A percentile compares a stretch with the other conserved stretches of the same genome.
Conservation (phyloP, 2,888 invertebrate species). For the Lepidocyrtinus sp. region DNA sequence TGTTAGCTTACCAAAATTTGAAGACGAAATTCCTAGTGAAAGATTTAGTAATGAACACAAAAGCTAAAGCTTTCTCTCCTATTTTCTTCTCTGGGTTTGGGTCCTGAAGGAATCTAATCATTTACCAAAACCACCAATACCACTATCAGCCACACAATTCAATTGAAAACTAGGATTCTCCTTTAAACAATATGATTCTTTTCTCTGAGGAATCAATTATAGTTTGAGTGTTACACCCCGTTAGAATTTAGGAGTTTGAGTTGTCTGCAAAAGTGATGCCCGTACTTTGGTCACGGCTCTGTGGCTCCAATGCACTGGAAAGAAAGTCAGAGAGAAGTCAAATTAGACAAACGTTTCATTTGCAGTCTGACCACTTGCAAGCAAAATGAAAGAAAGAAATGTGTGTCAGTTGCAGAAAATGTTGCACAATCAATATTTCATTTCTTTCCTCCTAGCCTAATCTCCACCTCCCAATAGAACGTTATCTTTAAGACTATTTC, state of each 20-base stretch:
- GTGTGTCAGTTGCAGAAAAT: too few relatives aligned
- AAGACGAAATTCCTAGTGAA: conserved; percentile 11
- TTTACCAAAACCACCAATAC: neutral
- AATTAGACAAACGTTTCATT: too few relatives aligned
- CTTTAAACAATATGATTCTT: neutral
- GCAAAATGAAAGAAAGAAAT: too few relatives aligned
- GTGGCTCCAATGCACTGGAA: conserved; percentile 2
- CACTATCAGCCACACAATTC: neutral
- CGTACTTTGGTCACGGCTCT: neutral
- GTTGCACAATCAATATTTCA: too few relatives aligned
- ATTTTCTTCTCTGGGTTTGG: neutral
- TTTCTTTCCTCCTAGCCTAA: too few relatives aligned
- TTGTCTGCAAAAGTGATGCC: neutral
- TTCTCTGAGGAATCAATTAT: neutral
- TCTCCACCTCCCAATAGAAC: too few relatives aligned
- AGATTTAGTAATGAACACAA: conserved; percentile 5
- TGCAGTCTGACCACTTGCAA: too few relatives aligned
- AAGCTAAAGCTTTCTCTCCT: conserved; percentile 5
- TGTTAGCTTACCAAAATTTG: neutral
- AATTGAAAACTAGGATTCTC: neutral
- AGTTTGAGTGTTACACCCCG: neutral
- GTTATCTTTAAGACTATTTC: too few relatives aligned
- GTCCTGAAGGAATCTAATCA: neutral
- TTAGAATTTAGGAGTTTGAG: neutral
- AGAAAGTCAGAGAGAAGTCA: neutral